phyloP scores from a whole-genome alignment of 2,888 invertebrate species.

The Ochropleura leucogaster region DNA sequence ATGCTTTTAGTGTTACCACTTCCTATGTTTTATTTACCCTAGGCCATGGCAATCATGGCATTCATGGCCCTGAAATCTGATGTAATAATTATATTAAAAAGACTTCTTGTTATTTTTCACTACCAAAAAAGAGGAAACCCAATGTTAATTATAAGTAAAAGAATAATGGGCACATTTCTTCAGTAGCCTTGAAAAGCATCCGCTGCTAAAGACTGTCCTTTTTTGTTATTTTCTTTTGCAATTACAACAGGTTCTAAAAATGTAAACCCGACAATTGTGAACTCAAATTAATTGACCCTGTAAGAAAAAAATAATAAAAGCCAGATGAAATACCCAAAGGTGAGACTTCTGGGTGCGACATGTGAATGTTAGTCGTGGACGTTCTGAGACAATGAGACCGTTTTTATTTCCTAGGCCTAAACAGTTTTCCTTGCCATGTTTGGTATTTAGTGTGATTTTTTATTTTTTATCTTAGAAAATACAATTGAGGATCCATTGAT shows the following conservation, averaged over 20 bases:
- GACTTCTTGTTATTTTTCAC: neutral
- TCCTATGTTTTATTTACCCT: neutral
- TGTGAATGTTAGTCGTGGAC: neutral
- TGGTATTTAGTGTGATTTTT: no score
- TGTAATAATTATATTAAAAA: neutral
- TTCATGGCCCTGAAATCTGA: neutral
- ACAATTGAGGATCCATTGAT: no score
- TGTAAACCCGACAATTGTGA: neutral
- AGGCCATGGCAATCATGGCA: neutral
- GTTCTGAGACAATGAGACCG: no score
- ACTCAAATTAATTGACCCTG: no score
- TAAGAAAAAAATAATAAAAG: neutral
- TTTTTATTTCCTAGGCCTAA: no score
- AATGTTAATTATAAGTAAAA: neutral
- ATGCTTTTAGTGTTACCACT: constrained; percentile 13
- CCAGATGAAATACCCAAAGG: neutral
- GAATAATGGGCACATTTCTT: neutral
- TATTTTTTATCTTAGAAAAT: no score
- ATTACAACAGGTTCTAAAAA: neutral
- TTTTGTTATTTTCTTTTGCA: neutral
- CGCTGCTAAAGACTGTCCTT: no score
- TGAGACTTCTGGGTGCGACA: neutral
- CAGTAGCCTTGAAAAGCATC: neutral
- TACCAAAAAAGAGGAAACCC: neutral
- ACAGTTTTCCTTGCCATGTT: no score